These are phyloP conservation scores for Leptopilina drosophilae DNA, from an alignment of 2,888 invertebrate species.

Conservation along the genomic window DNA sequence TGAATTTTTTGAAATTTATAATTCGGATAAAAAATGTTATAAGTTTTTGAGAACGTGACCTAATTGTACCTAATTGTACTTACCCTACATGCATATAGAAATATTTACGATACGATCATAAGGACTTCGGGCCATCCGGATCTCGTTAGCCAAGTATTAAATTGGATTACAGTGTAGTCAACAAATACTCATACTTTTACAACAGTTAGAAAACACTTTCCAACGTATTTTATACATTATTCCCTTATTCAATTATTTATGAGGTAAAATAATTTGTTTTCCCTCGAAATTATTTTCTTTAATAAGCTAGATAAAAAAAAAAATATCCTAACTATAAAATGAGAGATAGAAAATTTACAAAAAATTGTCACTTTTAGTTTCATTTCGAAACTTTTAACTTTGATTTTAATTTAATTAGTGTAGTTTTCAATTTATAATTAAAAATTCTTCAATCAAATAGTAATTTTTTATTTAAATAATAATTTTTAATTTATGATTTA, in stretches of 20 bases:
- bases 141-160: slow-evolving; percentile 63
- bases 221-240: neutral
- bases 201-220: neutral
- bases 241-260: neutral
- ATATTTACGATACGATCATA: slow-evolving; percentile 61
- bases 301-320: neutral
- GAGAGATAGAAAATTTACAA: no score
- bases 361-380: no score
- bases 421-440: no score
- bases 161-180: slow-evolving; percentile 60
- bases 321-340: neutral
- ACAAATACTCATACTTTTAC: slow-evolving; percentile 40
- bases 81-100: slow-evolving; percentile 3
- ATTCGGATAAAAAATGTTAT: neutral
- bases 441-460: no score
- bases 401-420: no score
- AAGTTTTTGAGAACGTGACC: slow-evolving; percentile 4
- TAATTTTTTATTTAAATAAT: no score
- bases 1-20: no score
- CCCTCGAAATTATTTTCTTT: neutral
- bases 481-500: no score
- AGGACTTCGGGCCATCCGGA: slow-evolving; percentile 62
- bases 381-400: no score
- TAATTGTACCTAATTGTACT: neutral
- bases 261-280: neutral